These are phyloP conservation scores for Bombyx mandarina DNA, from an alignment of 1,140 invertebrate genomes.

Conservation along the genomic window DNA sequence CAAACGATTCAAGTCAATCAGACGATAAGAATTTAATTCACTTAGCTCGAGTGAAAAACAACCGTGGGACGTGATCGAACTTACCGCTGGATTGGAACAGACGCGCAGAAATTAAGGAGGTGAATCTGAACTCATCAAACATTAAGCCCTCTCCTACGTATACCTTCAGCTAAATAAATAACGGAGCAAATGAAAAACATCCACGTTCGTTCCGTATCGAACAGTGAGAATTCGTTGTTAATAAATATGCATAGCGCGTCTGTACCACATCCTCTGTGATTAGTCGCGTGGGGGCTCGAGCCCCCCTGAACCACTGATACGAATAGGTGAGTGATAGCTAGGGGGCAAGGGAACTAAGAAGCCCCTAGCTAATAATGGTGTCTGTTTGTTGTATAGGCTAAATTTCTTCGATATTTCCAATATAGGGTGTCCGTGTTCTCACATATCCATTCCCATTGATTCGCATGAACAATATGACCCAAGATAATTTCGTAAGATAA, in stretches of 20 bases:
- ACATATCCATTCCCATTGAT: too few species aligned
- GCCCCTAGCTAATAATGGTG: slow-evolving; percentile 63
- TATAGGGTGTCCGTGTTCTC: slow-evolving; percentile 51
- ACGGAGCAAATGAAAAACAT: slow-evolving; percentile 64
- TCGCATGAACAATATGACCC: too few species aligned
- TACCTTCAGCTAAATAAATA: slow-evolving; percentile 65
- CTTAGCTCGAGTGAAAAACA: slow-evolving; percentile 36
- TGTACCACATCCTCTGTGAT: slow-evolving; percentile 66
- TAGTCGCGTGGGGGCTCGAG: slow-evolving; percentile 43
- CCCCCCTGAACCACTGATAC: slow-evolving; percentile 38
- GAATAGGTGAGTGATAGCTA: slow-evolving; percentile 65
- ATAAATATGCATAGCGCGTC: slow-evolving; percentile 70
- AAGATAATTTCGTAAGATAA: too few species aligned
- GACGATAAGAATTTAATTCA: slow-evolving; percentile 19
- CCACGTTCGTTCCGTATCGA: slow-evolving; percentile 45
- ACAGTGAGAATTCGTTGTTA: slow-evolving; percentile 59
- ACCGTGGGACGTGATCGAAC: slow-evolving; percentile 35
- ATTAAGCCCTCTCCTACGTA: slow-evolving; percentile 40
- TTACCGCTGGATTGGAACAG: slow-evolving; percentile 17
- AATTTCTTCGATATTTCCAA: slow-evolving; percentile 69
- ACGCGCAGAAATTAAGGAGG: slow-evolving; percentile 50
- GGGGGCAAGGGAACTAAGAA: slow-evolving; percentile 49
- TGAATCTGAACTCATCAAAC: slow-evolving; percentile 62
- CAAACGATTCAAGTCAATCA: not conserved
- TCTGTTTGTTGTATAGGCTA: slow-evolving; percentile 54